Evolutionary conservation across 2,888 invertebrate species (phyloP), one percentile per base, ranked within the genome.

Genomic region (Ornithoptera alexandrae): DNA sequence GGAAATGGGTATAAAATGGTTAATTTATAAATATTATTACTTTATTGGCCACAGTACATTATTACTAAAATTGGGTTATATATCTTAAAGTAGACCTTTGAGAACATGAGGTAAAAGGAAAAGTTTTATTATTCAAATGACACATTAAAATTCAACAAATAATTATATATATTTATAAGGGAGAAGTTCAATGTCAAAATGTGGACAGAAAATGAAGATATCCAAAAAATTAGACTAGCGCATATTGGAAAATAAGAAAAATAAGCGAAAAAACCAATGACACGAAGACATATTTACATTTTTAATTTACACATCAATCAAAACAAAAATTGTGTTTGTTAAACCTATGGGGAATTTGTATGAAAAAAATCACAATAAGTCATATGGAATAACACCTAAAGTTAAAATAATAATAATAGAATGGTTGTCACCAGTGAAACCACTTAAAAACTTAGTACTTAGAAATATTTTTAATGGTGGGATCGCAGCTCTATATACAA

Each of bases 401-500:
- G 76, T 83, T 86, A 79, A 81, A 81, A 79, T 82, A 84, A 82
- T 84, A 82, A 53, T 82, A 76, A 84, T 77, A 80, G 72, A 78
- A 84, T 81, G 85, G 87, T 46, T 86, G 85, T 88, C 86, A 86
- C 79, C 82, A 79, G 84, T 81, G 85, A 88, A 85, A 88, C 86
- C 89, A 87, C 88, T 87, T 88, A 89, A 75, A 46, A 83, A 85
- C 86, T 87, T 90, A 91, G 86, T 88, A 89, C 90, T 90, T 90
- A 92, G 84, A 90, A 86, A 88, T 90, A 91, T 88, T 91, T 46
- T 84, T 84, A 87, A 91, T 92, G 92, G 92, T 92, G 92, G 92
- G 92, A 91, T 92, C 88, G 86, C 88, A 92, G 86, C 86, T 92
- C 86, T 92, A 92, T 91, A 87, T 91, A 92, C 90, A 91, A 88